Conservation (phyloP, 2,888 invertebrate genomes). For the Melanchra persicariae region DNA sequence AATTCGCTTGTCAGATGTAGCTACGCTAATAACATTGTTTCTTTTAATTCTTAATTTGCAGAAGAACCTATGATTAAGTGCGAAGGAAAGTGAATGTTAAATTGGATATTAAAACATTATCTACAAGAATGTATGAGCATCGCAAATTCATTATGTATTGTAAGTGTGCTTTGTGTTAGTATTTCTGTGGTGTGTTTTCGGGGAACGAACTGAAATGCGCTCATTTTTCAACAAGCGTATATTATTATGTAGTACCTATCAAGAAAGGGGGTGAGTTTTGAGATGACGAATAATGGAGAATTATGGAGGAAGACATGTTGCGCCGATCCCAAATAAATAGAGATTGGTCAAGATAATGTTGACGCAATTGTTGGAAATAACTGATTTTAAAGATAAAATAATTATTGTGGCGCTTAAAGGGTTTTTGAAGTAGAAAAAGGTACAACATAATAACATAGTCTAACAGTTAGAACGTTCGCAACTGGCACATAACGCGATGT, state of each 20-base stretch:
- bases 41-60: conserved; percentile 18
- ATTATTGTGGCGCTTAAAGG: neutral
- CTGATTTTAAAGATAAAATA: too few relatives aligned
- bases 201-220: neutral
- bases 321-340: neutral
- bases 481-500: conserved; percentile 82
- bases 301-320: neutral
- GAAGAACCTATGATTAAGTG: conserved; percentile 2
- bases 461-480: conserved; percentile 74
- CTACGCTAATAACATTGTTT: neutral
- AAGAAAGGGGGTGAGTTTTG: neutral
- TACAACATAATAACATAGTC: conserved; percentile 64
- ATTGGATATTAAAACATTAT: conserved; percentile 16
- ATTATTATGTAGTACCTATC: neutral
- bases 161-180: conserved; percentile 9
- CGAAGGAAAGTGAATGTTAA: conserved; percentile 18
- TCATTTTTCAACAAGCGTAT: neutral
- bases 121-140: conserved; percentile 10
- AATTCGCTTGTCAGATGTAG: neutral
- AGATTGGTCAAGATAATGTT: neutral
- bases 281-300: neutral
- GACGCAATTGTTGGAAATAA: neutral
- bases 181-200: neutral
- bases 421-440: conserved; percentile 43
- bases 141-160: conserved; percentile 25